Percentiles rank a stretch among this genome's conserved stretches.
phyloP scores from a whole-genome alignment of 2,797 vertebrate species.

The Sebastes vulpes region DNA sequence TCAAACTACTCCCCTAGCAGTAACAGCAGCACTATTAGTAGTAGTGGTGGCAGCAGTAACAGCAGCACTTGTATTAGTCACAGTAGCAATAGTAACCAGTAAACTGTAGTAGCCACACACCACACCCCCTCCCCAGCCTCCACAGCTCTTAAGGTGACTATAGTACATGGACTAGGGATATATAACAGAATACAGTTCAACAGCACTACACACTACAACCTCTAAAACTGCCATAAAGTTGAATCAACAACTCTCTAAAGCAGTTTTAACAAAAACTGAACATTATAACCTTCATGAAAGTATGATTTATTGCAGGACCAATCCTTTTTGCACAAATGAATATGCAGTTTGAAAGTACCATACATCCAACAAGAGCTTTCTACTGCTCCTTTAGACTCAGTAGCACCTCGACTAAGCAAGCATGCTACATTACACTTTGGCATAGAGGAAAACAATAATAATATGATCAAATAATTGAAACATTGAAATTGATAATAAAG shows the following conservation, averaged over 20 bases:
- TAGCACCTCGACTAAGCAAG: not conserved
- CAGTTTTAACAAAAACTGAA: too few species aligned
- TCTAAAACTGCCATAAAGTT: too few species aligned
- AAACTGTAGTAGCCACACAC: not conserved
- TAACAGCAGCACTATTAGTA: not conserved
- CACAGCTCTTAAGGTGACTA: not conserved
- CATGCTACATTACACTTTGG: not conserved
- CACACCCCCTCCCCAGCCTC: not conserved
- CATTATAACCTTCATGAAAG: too few species aligned
- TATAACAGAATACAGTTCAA: too few species aligned
- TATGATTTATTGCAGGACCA: too few species aligned
- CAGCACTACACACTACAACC: too few species aligned
- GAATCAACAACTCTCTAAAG: too few species aligned
- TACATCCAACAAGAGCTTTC: not conserved
- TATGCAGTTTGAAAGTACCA: not conserved
- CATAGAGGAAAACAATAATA: not conserved
- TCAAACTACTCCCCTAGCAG: slow-evolving; percentile 13
- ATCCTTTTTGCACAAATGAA: too few species aligned
- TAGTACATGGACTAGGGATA: not conserved
- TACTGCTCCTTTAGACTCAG: not conserved
- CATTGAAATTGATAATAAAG: not conserved
- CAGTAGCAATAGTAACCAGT: not conserved
- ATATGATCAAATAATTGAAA: not conserved
- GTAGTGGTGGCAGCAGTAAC: not conserved
- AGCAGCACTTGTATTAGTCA: not conserved